Evolutionary conservation across 1,140 invertebrate species (phyloP).

Genomic region (Meloidogyne floridensis): DNA sequence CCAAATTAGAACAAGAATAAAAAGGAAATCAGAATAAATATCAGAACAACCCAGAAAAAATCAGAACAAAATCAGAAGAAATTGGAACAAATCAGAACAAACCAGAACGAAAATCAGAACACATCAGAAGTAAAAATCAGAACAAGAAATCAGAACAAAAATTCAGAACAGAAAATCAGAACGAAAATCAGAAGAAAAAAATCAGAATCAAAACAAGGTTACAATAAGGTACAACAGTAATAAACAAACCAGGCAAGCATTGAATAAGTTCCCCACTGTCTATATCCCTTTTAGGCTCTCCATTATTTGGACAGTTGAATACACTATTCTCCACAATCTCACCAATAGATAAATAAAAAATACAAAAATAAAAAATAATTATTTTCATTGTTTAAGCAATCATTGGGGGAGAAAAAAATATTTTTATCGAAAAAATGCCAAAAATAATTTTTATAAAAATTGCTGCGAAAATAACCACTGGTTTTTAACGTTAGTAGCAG

Average conservation of each 20-base stretch:
- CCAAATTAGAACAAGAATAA: too few species aligned
- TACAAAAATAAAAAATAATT: conserved; percentile 7
- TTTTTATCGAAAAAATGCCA: not conserved
- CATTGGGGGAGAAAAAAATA: not conserved
- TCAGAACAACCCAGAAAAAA: too few species aligned
- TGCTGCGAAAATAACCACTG: not conserved
- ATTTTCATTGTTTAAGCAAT: conserved; percentile 10
- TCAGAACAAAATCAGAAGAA: too few species aligned
- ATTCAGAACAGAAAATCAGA: too few species aligned
- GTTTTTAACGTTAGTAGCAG: not conserved
- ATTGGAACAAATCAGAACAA: too few species aligned
- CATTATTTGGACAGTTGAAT: conserved; percentile 50
- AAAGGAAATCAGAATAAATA: too few species aligned
- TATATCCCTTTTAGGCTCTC: conserved; percentile 44
- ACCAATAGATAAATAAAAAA: not conserved
- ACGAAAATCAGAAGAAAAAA: too few species aligned
- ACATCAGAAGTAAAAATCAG: too few species aligned
- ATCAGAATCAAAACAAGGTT: too few species aligned
- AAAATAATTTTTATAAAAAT: not conserved
- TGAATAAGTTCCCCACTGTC: conserved; percentile 43
- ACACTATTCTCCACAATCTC: not conserved
- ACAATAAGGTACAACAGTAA: too few species aligned
- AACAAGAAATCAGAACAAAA: too few species aligned
- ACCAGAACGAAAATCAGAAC: too few species aligned
- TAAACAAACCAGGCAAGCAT: conserved; percentile 46